Percentiles rank a stretch among this genome's conserved stretches.
Conservation (phyloP, 1,140 invertebrate genomes). For the Eriocheir sinensis region DNA sequence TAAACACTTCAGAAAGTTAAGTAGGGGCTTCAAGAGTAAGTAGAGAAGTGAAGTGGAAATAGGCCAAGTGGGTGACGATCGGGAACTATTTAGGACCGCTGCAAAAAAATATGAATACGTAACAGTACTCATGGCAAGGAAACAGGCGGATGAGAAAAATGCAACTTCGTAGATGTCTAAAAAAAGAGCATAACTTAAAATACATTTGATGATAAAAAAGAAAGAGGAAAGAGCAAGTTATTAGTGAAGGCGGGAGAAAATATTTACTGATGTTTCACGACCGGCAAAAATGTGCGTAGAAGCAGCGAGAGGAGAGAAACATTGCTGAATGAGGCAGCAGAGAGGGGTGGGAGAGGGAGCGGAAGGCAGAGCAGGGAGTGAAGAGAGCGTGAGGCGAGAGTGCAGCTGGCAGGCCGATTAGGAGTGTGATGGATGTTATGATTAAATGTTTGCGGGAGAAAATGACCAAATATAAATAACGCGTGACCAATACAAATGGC, state of each 20-base stretch:
- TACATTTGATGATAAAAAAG: neutral
- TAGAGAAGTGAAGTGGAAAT: too few relatives aligned
- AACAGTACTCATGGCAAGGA: too few relatives aligned
- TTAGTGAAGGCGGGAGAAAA: neutral
- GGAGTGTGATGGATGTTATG: neutral
- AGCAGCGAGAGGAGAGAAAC: neutral
- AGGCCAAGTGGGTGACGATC: too few relatives aligned
- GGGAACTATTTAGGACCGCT: too few relatives aligned
- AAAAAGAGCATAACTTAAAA: neutral
- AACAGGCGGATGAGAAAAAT: too few relatives aligned
- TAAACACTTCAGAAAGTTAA: too few relatives aligned
- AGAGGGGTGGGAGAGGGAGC: neutral
- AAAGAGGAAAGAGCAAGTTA: neutral
- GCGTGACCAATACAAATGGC: conserved; percentile 9
- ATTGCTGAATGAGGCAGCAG: neutral
- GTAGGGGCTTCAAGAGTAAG: too few relatives aligned
- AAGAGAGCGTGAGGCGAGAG: neutral
- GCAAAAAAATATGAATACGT: too few relatives aligned
- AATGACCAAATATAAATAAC: conserved; percentile 18
- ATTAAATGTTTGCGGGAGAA: conserved; percentile 16
- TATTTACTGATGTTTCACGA: neutral
- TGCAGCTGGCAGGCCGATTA: neutral
- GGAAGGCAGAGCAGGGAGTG: neutral
- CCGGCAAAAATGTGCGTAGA: neutral
- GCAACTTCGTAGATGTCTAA: too few relatives aligned